A percentile compares a stretch with the other conserved stretches of the same genome.
Conservation (phyloP, 2,797 vertebrate species). For the Oophaga sylvatica region DNA sequence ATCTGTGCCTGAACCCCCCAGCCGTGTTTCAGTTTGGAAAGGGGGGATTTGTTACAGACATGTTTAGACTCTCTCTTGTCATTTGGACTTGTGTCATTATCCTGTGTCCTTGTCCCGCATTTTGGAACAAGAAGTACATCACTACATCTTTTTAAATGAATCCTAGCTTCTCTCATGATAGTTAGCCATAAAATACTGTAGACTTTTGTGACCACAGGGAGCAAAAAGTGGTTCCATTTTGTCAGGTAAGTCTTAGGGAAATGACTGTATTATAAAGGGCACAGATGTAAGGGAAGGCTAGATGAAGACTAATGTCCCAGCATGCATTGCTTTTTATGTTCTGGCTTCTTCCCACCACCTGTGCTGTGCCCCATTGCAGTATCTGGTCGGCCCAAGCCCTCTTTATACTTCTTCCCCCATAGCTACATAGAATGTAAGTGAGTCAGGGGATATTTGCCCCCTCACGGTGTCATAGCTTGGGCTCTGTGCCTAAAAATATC, state of each 20-base stretch:
- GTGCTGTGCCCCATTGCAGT: not conserved
- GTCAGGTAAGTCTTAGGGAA: constrained; percentile 16
- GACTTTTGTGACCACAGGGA: constrained; percentile 60
- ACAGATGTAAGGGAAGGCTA: not conserved
- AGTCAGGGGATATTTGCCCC: constrained; percentile 55
- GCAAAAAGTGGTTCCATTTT: not conserved
- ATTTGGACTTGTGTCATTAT: constrained; percentile 25
- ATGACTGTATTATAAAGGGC: not conserved
- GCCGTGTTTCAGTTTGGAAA: constrained; percentile 77
- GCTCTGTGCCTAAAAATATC: constrained; percentile 39
- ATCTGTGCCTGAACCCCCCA: constrained; percentile 89
- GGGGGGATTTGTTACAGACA: constrained; percentile 81
- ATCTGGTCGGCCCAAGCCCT: not conserved
- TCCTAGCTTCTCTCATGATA: constrained; percentile 70
- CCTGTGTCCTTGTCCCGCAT: not conserved
- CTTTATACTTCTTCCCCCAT: not conserved
- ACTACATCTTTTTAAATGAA: not conserved
- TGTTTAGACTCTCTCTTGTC: constrained; percentile 77
- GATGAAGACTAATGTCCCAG: not conserved
- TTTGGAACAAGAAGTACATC: constrained; percentile 22
- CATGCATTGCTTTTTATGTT: constrained; percentile 12
- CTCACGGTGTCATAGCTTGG: constrained; percentile 37
- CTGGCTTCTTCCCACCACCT: not conserved
- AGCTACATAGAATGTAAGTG: constrained; percentile 8
- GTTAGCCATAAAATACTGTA: constrained; percentile 74